These are phyloP conservation scores for Atopsyche davidsoni DNA, from an alignment of 1,140 invertebrate species.

Conservation along the genomic window DNA sequence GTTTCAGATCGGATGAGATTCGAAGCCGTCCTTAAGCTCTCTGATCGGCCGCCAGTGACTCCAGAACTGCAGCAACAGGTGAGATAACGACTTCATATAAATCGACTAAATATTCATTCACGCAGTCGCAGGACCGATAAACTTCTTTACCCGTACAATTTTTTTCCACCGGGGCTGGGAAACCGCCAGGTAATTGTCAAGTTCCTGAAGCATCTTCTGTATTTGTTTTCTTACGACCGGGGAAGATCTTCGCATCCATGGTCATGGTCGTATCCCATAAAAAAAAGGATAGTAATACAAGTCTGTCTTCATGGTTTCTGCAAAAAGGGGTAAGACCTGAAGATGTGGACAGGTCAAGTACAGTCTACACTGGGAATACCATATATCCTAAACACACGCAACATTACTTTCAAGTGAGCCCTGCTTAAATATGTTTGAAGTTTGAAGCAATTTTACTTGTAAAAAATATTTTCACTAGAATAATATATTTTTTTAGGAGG, in stretches of 20 bases:
- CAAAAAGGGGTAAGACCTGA: too few relatives aligned
- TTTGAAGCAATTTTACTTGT: too few relatives aligned
- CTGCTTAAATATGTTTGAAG: too few relatives aligned
- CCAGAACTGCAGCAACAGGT: slow-evolving; percentile 18
- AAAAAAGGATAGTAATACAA: neutral
- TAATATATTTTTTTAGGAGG: too few relatives aligned
- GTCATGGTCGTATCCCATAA: slow-evolving; percentile 1
- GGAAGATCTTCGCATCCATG: slow-evolving; percentile 1
- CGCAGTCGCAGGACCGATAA: neutral
- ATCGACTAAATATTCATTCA: neutral
- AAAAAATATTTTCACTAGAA: too few relatives aligned
- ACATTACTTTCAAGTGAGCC: too few relatives aligned
- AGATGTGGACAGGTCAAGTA: too few relatives aligned
- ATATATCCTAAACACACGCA: too few relatives aligned
- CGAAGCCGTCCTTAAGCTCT: slow-evolving; percentile 17
- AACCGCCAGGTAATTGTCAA: slow-evolving; percentile 5
- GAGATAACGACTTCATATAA: neutral
- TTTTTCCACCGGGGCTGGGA: too few relatives aligned
- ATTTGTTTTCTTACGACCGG: neutral
- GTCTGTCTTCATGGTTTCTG: neutral
- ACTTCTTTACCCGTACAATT: too few relatives aligned
- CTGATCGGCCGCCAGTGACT: slow-evolving; percentile 18
- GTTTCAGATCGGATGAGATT: slow-evolving; percentile 21
- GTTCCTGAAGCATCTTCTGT: neutral
- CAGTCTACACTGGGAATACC: too few relatives aligned